Evolutionary conservation across 2,888 invertebrate genomes (phyloP).

Genomic region (Ectemnius lituratus): DNA sequence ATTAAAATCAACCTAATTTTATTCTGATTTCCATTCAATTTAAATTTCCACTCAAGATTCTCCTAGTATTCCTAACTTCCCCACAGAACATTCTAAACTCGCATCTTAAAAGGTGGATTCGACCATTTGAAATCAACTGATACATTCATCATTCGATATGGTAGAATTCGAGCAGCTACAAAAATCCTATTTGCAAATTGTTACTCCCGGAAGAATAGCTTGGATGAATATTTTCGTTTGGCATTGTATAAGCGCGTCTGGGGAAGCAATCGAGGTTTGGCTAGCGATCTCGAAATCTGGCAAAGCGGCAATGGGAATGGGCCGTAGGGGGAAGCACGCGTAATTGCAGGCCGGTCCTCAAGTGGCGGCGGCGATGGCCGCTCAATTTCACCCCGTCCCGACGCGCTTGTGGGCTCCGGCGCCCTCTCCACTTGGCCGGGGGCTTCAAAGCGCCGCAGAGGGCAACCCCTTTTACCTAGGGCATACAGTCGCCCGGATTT

Average conservation of each 20-base stretch:
- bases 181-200: too few relatives aligned
- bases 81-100: too few relatives aligned
- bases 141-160: too few relatives aligned
- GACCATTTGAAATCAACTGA: too few relatives aligned
- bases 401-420: background rate
- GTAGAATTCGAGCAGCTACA: too few relatives aligned
- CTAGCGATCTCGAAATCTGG: slow-evolving; percentile 52
- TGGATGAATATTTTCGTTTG: too few relatives aligned
- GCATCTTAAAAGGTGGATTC: too few relatives aligned
- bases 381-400: slow-evolving; percentile 64
- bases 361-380: slow-evolving; percentile 65
- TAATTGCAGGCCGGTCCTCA: slow-evolving; percentile 69
- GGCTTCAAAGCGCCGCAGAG: slow-evolving; percentile 59
- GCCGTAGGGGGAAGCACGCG: slow-evolving; percentile 61
- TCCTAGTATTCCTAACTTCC: too few relatives aligned
- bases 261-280: slow-evolving; percentile 34
- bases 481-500: slow-evolving; percentile 65
- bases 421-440: slow-evolving; percentile 24
- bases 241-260: background rate
- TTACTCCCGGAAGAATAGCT: too few relatives aligned
- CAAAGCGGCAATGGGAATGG: slow-evolving; percentile 64
- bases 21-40: too few relatives aligned
- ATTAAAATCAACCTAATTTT: too few relatives aligned
- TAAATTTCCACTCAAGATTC: too few relatives aligned
- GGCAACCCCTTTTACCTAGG: slow-evolving; percentile 61